Evolutionary conservation across 2,113 vertebrate genomes (phyloP).

Genomic region (chimpanzee (Pan troglodytes)): NHGRI_mPanTro3-v2.1_pri NC_072401.2:110886001-110886500

Average conservation of each 20-base stretch:
- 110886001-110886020: background rate
- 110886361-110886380: background rate
- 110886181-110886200: constrained; percentile 10
- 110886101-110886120: background rate
- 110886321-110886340: background rate
- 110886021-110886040: background rate
- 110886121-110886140: background rate
- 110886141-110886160: background rate
- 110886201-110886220: background rate
- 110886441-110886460: background rate
- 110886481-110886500: background rate
- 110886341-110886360: background rate
- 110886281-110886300: background rate
- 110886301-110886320: background rate
- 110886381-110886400: background rate
- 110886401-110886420: background rate
- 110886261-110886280: background rate
- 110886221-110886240: background rate
- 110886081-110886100: background rate
- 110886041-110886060: background rate
- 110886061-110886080: background rate
- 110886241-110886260: background rate
- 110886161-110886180: background rate
- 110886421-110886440: background rate
- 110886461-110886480: background rate